phyloP scores from a whole-genome alignment of 2,113 vertebrate species.

The Amphiprion ocellaris region DNA sequence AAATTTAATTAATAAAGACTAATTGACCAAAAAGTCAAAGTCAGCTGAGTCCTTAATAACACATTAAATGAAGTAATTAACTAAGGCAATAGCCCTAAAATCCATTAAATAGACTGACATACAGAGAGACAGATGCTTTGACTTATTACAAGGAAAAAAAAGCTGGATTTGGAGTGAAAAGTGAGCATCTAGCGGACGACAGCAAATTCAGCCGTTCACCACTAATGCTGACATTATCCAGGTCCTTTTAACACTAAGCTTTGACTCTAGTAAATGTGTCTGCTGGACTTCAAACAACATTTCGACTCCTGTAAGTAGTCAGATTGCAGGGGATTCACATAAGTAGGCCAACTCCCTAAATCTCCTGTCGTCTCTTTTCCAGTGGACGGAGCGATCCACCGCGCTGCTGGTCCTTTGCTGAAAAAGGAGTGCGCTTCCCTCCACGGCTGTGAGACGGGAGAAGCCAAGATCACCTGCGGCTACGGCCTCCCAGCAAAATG shows the following conservation, averaged over 20 bases:
- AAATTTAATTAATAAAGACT: conserved; percentile 77
- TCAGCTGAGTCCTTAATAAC: conserved; percentile 77
- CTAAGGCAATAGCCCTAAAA: conserved; percentile 66
- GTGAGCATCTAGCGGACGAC: conserved; percentile 32
- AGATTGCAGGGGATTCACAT: conserved; percentile 49
- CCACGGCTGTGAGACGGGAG: conserved; percentile 88
- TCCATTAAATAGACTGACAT: conserved; percentile 64
- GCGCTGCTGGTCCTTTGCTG: conserved; percentile 87
- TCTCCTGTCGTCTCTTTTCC: conserved; percentile 54
- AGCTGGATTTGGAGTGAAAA: conserved; percentile 27
- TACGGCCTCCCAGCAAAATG: conserved; percentile 91
- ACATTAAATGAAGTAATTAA: conserved; percentile 77
- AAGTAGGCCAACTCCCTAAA: conserved; percentile 61
- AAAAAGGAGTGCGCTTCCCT: conserved; percentile 89
- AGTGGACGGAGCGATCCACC: conserved; percentile 94
- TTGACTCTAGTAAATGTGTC: conserved; percentile 39
- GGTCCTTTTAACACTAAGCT: conserved; percentile 43
- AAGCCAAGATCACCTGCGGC: conserved; percentile 90
- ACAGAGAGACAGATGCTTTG: conserved; percentile 45
- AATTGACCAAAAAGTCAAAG: conserved; percentile 79
- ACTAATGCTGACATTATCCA: conserved; percentile 43
- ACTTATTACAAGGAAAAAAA: conserved; percentile 27
- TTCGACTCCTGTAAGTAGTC: conserved; percentile 28
- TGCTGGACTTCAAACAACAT: conserved; percentile 51
- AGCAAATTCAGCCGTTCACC: conserved; percentile 18